Evolutionary conservation across 2,797 vertebrate species (phyloP), one percentile per base, ranked within the genome.

Genomic region (Dallia pectoralis): DNA sequence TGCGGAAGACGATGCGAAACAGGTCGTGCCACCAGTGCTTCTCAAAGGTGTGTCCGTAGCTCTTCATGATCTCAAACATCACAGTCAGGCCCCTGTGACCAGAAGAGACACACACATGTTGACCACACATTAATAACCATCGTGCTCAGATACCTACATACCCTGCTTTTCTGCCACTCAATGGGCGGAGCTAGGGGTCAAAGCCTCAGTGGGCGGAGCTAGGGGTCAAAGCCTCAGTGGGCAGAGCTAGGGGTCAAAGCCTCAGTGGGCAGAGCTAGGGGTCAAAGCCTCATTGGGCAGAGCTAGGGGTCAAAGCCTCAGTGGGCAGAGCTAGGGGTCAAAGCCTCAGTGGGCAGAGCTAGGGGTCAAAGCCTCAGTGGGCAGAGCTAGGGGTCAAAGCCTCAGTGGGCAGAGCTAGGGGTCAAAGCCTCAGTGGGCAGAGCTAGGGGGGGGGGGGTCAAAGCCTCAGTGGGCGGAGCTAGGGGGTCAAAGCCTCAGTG

Each of bases 51-150:
- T 95, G 92, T 6, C 97, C 97, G 0, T 99, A 99, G 82, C 96
- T 98, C 90, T 98, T 99, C 96, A 99, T 99, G 83, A 99, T 98
- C 91, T 99, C 97, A 86, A 99, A 99, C 97, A 99, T 99, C 81
- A 99, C 97, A 0, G 97, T 99, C 78, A 99, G 93, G 27, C 96
- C 96, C 82, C 96, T 99, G 84, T n/a, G 0, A 16, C 25, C 68
- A 16, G 49, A 19, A 74, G n/a, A 61, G 27, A 77, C 8, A 79
- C 29, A 72, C 66, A 73, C 29, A n/a, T n/a, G 49, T 4, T 11
- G 25, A 25, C 9, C n/a, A 22, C 16, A 65, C 63, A 18, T 66
- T 19, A 40, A 40, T 40, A 11, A 2, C 5, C 4, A 11, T n/a
- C 18, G 16, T 32, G 19, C 19, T 12, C 40, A 25, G 25, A 59